Evolutionary conservation across 1,140 invertebrate species (phyloP), one percentile per base, ranked within the genome.

Genomic region (Popillia japonica): DNA sequence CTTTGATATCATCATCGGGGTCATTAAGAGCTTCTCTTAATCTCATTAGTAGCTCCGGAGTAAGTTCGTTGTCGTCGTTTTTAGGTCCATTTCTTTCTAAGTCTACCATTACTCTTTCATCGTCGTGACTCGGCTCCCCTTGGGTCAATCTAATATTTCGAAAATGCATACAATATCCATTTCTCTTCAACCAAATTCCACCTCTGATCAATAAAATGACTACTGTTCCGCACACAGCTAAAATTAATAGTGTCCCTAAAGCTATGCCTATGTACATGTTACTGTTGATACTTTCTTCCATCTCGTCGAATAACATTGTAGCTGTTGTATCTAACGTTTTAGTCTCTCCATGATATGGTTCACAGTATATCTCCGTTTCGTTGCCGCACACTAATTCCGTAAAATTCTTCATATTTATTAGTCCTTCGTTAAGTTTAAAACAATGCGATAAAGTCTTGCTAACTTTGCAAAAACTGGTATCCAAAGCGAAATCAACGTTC

Each of bases 11-110:
- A 77, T 92, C 92, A 61, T 92, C 90, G 0, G 93, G 94, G 83
- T 93, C 92, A 78, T 93, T 92, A 2, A 94, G 84, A 81, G 91
- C 91, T 75, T 93, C 91, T 75, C 91, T 88, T 2, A 95, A 87
- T 76, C 91, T 90, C 81, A 91, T 91, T 64, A 95, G 85, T 20
- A 94, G 89, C 79, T 95, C 93, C 79, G 92, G 90, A 0, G 93
- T 94, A 40, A 94, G 83, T 84, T 94, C 93, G 34, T 41, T 41
- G 83, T 93, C 92, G 0, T 93, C 93, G n/a, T 7, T 44, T 27
- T 55, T 48, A 17, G 72, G 72, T 10, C 17, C 27, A 34, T 74
- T 42, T 42, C 41, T 2, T 27, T 89, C 87, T 14, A 88, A 80
- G 7, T 88, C 88, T 0, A 87, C 87, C 8, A 85, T 83, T 3